Conservation (phyloP, 2,888 invertebrate species). For the Theretra japonica region DNA sequence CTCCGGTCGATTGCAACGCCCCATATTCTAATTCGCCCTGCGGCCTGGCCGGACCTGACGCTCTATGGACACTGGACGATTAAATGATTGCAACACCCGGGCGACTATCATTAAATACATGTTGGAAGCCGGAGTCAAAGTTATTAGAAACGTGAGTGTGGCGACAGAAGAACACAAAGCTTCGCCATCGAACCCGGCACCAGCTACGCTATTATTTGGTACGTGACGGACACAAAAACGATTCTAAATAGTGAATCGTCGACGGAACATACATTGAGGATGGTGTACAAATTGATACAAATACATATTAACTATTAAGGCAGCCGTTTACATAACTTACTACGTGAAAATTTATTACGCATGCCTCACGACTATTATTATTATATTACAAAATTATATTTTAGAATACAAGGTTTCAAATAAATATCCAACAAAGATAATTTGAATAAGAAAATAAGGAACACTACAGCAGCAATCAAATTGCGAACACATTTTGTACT, state of each 20-base stretch:
- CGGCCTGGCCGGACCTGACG: not conserved
- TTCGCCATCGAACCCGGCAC: slow-evolving; percentile 39
- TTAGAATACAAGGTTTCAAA: slow-evolving; percentile 75
- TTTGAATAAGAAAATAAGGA: slow-evolving; percentile 80
- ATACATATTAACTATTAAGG: slow-evolving; percentile 73
- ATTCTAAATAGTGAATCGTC: slow-evolving; percentile 46
- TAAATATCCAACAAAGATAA: slow-evolving; percentile 76
- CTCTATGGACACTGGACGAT: not conserved
- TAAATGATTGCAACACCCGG: slow-evolving; percentile 5
- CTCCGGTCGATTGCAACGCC: slow-evolving; percentile 40
- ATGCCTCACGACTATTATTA: slow-evolving; percentile 66
- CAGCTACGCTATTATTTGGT: slow-evolving; percentile 79
- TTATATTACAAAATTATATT: slow-evolving; percentile 58
- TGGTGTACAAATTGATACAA: slow-evolving; percentile 63
- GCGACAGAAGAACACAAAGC: slow-evolving; percentile 20
- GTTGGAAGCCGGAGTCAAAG: slow-evolving; percentile 7
- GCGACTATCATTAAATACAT: not conserved
- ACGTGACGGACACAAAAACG: slow-evolving; percentile 59
- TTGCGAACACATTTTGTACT: slow-evolving; percentile 85
- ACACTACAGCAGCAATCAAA: slow-evolving; percentile 84
- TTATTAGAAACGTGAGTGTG: slow-evolving; percentile 5
- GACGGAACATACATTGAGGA: slow-evolving; percentile 62
- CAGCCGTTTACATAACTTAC: slow-evolving; percentile 71
- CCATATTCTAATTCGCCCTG: slow-evolving; percentile 29
- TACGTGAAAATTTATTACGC: slow-evolving; percentile 64